Conservation (phyloP, 1,140 invertebrate species). For the Triops longicaudatus region DNA sequence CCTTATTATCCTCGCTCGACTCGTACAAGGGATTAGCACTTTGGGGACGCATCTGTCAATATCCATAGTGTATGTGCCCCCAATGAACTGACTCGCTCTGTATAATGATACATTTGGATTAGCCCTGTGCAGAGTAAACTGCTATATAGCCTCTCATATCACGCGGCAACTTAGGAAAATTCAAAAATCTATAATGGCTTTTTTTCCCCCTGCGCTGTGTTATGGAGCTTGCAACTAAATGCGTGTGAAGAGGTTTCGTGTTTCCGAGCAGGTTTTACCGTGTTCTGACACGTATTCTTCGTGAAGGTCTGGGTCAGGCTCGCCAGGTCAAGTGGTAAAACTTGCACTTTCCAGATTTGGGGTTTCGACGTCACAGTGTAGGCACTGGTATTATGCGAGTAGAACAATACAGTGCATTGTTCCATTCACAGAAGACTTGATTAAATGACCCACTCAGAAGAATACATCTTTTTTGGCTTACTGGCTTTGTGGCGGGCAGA, state of each 20-base stretch:
- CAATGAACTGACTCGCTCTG: neutral
- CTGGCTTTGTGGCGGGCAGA: neutral
- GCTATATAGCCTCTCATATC: no score
- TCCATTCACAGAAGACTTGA: neutral
- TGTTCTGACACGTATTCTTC: neutral
- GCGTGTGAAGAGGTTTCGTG: no score
- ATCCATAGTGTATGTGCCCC: neutral
- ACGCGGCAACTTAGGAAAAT: no score
- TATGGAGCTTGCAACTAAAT: no score
- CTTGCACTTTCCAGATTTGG: neutral
- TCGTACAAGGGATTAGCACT: constrained; percentile 11
- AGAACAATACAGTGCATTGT: neutral
- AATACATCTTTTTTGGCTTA: neutral
- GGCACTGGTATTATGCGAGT: neutral
- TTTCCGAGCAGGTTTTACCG: neutral
- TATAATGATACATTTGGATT: neutral
- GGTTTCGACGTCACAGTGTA: neutral
- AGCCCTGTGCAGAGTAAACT: no score
- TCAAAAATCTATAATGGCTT: no score
- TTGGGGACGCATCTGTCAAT: neutral
- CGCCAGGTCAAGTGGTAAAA: neutral
- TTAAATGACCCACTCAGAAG: neutral
- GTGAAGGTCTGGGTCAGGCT: neutral
- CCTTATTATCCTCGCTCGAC: neutral
- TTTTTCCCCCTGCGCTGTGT: no score